These are phyloP conservation scores for Limonius californicus DNA, from an alignment of 1,140 invertebrate genomes.

Conservation along the genomic window DNA sequence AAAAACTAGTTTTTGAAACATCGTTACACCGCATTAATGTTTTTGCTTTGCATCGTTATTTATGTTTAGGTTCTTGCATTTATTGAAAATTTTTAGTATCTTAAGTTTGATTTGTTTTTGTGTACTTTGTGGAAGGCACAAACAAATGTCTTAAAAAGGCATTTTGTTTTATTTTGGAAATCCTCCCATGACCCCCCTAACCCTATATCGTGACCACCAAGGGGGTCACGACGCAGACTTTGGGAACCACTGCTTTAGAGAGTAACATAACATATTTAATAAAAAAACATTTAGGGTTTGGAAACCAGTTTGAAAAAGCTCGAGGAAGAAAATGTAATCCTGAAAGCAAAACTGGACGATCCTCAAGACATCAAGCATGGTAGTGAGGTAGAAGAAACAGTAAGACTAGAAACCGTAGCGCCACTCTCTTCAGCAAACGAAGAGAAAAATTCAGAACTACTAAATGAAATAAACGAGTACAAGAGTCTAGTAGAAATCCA, in stretches of 20 bases:
- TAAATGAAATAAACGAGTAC: conserved; percentile 50
- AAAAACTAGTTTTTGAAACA: too few relatives aligned
- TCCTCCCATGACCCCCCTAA: too few relatives aligned
- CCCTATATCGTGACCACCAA: too few relatives aligned
- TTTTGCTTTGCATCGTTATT: too few relatives aligned
- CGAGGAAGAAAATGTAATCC: conserved; percentile 27
- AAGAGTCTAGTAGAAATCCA: conserved; percentile 50
- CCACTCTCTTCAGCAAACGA: neutral
- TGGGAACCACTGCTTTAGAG: too few relatives aligned
- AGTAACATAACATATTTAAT: neutral
- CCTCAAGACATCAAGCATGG: conserved; percentile 6
- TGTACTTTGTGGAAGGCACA: too few relatives aligned
- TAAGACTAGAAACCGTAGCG: neutral
- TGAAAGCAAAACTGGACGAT: conserved; percentile 30
- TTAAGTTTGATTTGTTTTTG: too few relatives aligned
- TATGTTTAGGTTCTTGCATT: too few relatives aligned
- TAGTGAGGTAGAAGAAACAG: neutral
- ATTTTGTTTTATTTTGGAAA: too few relatives aligned
- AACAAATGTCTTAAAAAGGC: too few relatives aligned
- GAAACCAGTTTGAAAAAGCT: conserved; percentile 30
- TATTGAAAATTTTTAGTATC: too few relatives aligned
- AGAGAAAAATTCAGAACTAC: conserved; percentile 47
- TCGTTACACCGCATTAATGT: too few relatives aligned
- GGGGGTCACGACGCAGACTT: neutral
- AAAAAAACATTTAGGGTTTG: neutral